These are phyloP conservation scores for Mizuhopecten yessoensis DNA, from an alignment of 1,140 invertebrate species.

Conservation along the genomic window DNA sequence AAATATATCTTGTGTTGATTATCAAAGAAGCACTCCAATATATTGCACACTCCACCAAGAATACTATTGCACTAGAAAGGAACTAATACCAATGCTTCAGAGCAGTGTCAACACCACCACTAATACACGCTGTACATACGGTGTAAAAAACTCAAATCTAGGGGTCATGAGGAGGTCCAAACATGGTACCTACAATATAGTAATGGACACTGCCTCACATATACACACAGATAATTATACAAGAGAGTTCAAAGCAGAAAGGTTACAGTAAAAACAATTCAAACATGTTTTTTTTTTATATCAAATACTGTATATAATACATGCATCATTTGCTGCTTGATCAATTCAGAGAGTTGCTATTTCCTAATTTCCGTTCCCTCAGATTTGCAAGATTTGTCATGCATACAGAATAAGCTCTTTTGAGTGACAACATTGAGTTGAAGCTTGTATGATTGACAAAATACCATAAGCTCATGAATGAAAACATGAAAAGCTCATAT, in stretches of 20 bases:
- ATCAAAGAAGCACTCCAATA: constrained; percentile 13
- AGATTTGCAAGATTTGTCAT: not conserved
- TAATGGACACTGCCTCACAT: not conserved
- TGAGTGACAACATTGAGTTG: too few species aligned
- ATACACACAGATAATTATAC: not conserved
- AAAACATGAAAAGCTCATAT: too few species aligned
- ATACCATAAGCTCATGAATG: too few species aligned
- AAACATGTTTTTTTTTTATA: not conserved
- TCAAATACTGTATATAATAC: not conserved
- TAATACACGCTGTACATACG: not conserved
- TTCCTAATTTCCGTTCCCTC: not conserved
- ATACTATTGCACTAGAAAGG: not conserved
- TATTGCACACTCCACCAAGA: constrained; percentile 25
- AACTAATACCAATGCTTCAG: not conserved
- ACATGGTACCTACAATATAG: not conserved
- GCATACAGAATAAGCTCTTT: too few species aligned
- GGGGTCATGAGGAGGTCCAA: not conserved
- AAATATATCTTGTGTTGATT: not conserved
- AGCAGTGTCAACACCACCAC: not conserved
- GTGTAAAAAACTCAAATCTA: constrained; percentile 2
- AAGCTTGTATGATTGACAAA: too few species aligned
- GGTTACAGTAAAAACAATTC: not conserved
- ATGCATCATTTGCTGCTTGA: not conserved
- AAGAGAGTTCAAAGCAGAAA: not conserved
- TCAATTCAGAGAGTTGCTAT: not conserved